phyloP scores from a whole-genome alignment of 2,113 vertebrate species.

The Heteronetta atricapilla region DNA sequence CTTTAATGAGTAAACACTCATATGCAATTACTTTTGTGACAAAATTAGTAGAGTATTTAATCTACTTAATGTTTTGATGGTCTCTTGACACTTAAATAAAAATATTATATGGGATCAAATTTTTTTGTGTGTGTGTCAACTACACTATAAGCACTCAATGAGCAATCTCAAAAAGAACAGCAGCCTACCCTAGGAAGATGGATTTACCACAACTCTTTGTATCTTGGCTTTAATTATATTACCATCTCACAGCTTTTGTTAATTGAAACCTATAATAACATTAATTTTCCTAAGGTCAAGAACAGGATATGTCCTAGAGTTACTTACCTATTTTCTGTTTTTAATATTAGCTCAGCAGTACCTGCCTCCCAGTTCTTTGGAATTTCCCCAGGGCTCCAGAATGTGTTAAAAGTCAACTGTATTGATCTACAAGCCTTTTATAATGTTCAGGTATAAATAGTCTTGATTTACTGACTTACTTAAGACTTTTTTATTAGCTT shows the following conservation, averaged over 20 bases:
- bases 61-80: neutral
- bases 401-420: accelerated
- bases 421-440: neutral
- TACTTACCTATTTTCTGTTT: neutral
- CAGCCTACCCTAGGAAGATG: neutral
- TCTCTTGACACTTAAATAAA: neutral
- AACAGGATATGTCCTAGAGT: neutral
- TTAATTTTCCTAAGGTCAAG: neutral
- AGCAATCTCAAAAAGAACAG: neutral
- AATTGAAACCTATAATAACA: neutral
- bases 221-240: neutral
- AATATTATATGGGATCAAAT: neutral
- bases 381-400: neutral
- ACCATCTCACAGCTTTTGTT: neutral
- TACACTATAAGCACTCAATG: neutral
- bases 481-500: neutral
- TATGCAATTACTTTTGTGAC: neutral
- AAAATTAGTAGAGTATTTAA: neutral
- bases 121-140: neutral
- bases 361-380: neutral
- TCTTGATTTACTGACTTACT: neutral
- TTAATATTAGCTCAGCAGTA: neutral
- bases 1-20: neutral
- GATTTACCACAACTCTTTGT: neutral
- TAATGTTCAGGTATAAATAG: neutral